These are phyloP conservation scores for Chondrosia reniformis DNA, from an alignment of 37 sponge, comb jelly and placozoan species.

Conservation along the genomic window DNA sequence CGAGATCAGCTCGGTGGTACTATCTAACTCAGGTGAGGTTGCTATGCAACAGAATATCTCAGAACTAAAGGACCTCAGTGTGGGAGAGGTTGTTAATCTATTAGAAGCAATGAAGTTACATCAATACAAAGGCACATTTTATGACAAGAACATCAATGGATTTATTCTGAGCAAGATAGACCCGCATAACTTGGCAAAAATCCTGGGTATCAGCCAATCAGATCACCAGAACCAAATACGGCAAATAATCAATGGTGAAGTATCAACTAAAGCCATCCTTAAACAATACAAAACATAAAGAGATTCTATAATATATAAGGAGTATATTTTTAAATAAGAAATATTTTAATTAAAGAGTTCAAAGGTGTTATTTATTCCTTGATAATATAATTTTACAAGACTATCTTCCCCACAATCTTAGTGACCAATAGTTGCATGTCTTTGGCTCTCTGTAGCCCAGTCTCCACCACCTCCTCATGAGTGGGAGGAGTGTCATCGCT, in stretches of 20 bases:
- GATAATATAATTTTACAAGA: neutral
- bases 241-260: no score
- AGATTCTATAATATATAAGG: neutral
- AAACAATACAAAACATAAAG: neutral
- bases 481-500: slow-evolving; percentile 36
- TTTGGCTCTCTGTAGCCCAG: slow-evolving; percentile 46
- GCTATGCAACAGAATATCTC: neutral
- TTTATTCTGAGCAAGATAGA: no score
- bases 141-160: slow-evolving; percentile 44
- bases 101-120: slow-evolving; percentile 42
- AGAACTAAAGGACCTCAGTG: neutral
- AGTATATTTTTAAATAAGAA: no score
- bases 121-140: slow-evolving; percentile 34
- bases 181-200: no score
- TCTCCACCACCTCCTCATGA: slow-evolving; percentile 89
- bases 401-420: slow-evolving; percentile 35
- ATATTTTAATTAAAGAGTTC: no score
- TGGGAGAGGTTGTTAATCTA: slow-evolving; percentile 27
- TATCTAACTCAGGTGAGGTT: no score
- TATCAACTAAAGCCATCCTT: no score
- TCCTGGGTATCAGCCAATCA: no score
- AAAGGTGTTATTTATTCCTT: no score
- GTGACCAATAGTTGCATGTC: slow-evolving; percentile 73
- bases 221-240: no score
- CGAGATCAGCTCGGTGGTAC: no score